These are phyloP conservation scores for Labrus mixtus DNA, from an alignment of 2,113 vertebrate genomes.

Conservation along the genomic window DNA sequence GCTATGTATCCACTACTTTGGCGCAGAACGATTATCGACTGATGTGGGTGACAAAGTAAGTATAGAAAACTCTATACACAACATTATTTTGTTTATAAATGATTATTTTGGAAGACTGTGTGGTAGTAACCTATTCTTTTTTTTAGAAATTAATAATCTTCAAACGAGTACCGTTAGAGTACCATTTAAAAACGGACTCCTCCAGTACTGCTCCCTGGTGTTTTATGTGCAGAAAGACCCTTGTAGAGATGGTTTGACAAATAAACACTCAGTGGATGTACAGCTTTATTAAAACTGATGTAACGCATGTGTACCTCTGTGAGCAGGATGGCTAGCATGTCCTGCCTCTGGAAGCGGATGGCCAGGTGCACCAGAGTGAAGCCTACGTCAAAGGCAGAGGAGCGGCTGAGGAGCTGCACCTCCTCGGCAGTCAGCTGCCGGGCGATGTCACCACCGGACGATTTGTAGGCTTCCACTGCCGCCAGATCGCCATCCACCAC, in stretches of 20 bases:
- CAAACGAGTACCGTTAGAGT: too few species aligned
- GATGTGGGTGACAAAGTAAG: neutral
- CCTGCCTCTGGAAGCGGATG: conserved; percentile 98
- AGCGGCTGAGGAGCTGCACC: conserved; percentile 94
- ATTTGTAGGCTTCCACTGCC: conserved; percentile 96
- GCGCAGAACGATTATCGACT: conserved; percentile 25
- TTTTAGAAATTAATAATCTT: too few species aligned
- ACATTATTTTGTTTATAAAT: neutral
- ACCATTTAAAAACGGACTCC: too few species aligned
- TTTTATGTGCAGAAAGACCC: neutral
- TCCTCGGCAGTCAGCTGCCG: conserved; percentile 95
- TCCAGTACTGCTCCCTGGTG: too few species aligned
- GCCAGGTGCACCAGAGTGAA: conserved; percentile 97
- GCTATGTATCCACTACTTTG: conserved; percentile 15
- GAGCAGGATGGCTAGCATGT: conserved; percentile 96
- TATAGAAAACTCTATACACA: neutral
- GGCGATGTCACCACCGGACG: conserved; percentile 94
- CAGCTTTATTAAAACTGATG: neutral
- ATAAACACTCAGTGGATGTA: too few species aligned
- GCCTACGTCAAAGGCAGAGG: conserved; percentile 95
- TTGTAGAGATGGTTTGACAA: neutral
- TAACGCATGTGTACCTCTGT: conserved; percentile 87
- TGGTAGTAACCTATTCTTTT: too few species aligned
- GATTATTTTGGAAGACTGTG: neutral
- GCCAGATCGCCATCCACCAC: conserved; percentile 96